These are phyloP conservation scores for Micropoecilia bifurca DNA, from an alignment of 2,797 vertebrate species.

Conservation along the genomic window DNA sequence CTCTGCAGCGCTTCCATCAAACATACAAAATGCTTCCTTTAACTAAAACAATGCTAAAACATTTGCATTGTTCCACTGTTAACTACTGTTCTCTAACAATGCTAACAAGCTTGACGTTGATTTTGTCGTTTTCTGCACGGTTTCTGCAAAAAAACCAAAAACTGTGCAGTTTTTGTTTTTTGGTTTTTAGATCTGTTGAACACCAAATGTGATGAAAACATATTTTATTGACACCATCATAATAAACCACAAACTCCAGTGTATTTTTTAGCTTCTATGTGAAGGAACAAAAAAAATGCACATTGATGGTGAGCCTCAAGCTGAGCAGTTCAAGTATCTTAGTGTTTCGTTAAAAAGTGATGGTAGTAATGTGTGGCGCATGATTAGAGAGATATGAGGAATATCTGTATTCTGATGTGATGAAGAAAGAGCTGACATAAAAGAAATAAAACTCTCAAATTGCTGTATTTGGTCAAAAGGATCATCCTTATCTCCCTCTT, in stretches of 20 bases:
- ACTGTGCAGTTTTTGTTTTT: not conserved
- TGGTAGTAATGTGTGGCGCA: not conserved
- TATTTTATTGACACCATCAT: not conserved
- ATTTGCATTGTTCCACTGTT: too few species aligned
- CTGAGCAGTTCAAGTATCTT: too few species aligned
- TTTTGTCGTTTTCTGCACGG: too few species aligned
- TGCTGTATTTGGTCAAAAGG: not conserved
- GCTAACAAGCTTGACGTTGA: not conserved
- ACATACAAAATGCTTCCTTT: constrained; percentile 26
- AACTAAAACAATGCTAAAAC: constrained; percentile 36
- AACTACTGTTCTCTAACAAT: not conserved
- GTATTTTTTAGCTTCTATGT: not conserved
- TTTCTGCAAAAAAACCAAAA: too few species aligned
- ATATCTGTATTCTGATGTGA: not conserved
- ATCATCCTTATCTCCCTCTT: too few species aligned
- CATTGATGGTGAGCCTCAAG: not conserved
- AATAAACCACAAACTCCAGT: not conserved
- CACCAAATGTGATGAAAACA: not conserved
- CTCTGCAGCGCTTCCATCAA: constrained; percentile 12
- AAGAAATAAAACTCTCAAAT: not conserved
- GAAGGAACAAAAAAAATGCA: not conserved
- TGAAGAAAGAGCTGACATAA: not conserved
- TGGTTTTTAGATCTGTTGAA: not conserved
- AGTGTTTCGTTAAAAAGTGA: not conserved
- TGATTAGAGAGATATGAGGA: not conserved